phyloP scores from a whole-genome alignment of 2,113 vertebrate species.

The Indri indri region DNA sequence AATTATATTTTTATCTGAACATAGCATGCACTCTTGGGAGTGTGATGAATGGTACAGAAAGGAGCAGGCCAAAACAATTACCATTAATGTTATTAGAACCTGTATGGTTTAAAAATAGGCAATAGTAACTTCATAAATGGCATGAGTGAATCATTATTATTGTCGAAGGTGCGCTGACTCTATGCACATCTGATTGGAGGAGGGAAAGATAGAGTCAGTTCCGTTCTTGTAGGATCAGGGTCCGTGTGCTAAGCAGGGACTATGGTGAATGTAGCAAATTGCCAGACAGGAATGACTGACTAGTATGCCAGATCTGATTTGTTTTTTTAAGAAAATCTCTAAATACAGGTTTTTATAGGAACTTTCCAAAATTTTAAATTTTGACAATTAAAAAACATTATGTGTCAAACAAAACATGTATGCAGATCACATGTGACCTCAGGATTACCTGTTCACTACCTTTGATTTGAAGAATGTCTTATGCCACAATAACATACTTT shows the following conservation, averaged over 20 bases:
- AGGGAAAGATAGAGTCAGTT: not conserved
- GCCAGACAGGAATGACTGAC: not conserved
- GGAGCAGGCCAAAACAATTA: constrained; percentile 55
- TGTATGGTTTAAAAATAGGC: constrained; percentile 38
- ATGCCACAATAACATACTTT: not conserved
- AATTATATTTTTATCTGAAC: constrained; percentile 75
- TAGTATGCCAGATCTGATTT: not conserved
- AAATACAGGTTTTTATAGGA: constrained; percentile 12
- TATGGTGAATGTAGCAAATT: not conserved
- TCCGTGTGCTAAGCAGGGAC: not conserved
- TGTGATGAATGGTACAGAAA: not conserved
- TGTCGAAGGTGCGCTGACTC: not conserved
- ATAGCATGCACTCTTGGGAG: constrained; percentile 55
- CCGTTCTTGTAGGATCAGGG: not conserved
- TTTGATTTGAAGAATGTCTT: constrained; percentile 17
- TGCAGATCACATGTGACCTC: not conserved
- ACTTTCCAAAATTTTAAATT: not conserved
- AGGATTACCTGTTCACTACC: not conserved
- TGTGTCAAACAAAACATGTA: not conserved
- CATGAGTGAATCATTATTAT: not conserved
- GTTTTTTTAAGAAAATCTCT: constrained; percentile 8
- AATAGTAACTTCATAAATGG: constrained; percentile 41
- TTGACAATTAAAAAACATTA: not conserved
- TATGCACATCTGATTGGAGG: not conserved
- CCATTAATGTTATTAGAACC: not conserved